A percentile compares a stretch with the other conserved stretches of the same genome.
Conservation (phyloP, 1,140 invertebrate species). For the Polyergus mexicanus region DNA sequence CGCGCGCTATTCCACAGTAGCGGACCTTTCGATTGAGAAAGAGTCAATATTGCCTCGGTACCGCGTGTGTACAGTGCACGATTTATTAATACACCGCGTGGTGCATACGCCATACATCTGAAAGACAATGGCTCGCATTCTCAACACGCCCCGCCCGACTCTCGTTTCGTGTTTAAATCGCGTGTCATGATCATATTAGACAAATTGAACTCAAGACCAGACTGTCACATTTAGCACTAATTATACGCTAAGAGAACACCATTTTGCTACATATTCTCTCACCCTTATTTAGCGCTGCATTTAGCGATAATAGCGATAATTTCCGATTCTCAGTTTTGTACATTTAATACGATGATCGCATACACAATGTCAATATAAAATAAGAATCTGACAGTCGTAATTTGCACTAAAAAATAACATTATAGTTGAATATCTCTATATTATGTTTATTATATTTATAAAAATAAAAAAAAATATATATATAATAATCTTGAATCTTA, state of each 20-base stretch:
- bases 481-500: background rate
- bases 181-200: conserved; percentile 50
- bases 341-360: background rate
- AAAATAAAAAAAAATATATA: background rate
- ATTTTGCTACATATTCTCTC: conserved; percentile 29
- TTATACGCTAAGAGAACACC: background rate
- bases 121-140: conserved; percentile 47
- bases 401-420: background rate
- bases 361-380: background rate
- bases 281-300: conserved; percentile 24
- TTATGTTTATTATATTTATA: background rate
- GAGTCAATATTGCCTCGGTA: conserved; percentile 26
- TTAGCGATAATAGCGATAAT: background rate
- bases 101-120: background rate
- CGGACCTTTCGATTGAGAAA: conserved; percentile 37
- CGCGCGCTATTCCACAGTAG: conserved; percentile 31
- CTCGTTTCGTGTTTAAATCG: conserved; percentile 41
- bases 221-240: conserved; percentile 28
- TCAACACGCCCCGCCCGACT: background rate
- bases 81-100: conserved; percentile 50
- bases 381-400: background rate
- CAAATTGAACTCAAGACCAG: conserved; percentile 39
- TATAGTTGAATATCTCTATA: background rate
- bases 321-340: background rate
- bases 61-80: conserved; percentile 31